Percentiles rank a stretch among this genome's conserved stretches.
Evolutionary conservation across 1,140 invertebrate genomes (phyloP).

Genomic region (Tribolium madens): DNA sequence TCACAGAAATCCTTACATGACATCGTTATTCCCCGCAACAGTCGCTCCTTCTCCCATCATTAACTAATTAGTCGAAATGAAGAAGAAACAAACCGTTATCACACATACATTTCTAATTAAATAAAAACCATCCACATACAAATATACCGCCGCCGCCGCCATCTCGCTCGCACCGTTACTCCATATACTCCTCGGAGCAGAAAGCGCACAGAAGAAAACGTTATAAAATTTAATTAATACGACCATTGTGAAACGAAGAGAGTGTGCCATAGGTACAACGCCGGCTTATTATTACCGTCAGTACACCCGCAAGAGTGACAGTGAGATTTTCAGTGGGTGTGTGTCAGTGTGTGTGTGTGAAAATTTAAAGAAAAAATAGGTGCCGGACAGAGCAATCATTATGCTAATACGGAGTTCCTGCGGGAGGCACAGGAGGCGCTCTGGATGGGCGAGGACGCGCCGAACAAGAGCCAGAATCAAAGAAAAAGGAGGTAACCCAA

Average conservation of each 20-base stretch:
- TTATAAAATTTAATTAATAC: conserved; percentile 62
- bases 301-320: conserved; percentile 14
- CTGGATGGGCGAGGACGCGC: conserved; percentile 59
- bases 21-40: not conserved
- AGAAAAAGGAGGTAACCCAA: conserved; percentile 63
- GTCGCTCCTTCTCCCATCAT: not conserved
- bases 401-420: conserved; percentile 54
- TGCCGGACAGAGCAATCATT: conserved; percentile 58
- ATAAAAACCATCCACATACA: conserved; percentile 24
- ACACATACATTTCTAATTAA: conserved; percentile 17
- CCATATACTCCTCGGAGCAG: conserved; percentile 49
- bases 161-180: conserved; percentile 47
- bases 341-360: conserved; percentile 41
- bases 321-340: conserved; percentile 22
- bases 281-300: conserved; percentile 32
- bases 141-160: not conserved
- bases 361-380: conserved; percentile 59
- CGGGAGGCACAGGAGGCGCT: conserved; percentile 60
- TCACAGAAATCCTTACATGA: not conserved
- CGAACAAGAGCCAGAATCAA: conserved; percentile 59
- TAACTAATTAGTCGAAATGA: conserved; percentile 5
- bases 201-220: conserved; percentile 59
- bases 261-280: conserved; percentile 30
- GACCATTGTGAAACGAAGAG: conserved; percentile 49
- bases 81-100: conserved; percentile 1